Evolutionary conservation across 2,797 vertebrate genomes (phyloP).

Genomic region (Urosaurus nigricauda): DNA sequence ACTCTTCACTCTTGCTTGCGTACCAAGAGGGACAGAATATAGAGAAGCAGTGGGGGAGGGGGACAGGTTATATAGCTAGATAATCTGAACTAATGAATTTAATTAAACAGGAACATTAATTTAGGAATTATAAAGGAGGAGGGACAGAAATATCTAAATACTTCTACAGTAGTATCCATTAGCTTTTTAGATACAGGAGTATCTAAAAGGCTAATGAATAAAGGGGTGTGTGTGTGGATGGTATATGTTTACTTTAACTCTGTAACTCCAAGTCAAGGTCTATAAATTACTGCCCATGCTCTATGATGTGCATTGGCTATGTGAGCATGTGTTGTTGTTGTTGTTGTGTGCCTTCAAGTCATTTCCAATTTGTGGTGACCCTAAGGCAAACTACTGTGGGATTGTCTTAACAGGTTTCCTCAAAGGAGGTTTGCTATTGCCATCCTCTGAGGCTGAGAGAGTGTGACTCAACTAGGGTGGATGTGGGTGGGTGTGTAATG

Average conservation of each 20-base stretch:
- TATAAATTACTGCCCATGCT: background rate
- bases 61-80: conserved; percentile 67
- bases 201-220: background rate
- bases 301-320: background rate
- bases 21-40: conserved; percentile 75
- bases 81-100: conserved; percentile 80
- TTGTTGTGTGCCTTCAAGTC: background rate
- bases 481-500: too few species aligned
- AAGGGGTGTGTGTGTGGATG: accelerated
- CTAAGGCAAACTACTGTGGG: too few species aligned
- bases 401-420: too few species aligned
- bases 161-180: too few species aligned
- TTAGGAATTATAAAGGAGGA: conserved; percentile 64
- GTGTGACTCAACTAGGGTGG: too few species aligned
- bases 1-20: conserved; percentile 75
- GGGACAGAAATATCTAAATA: too few species aligned
- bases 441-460: too few species aligned
- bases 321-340: background rate
- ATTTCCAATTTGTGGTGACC: too few species aligned
- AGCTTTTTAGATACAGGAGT: conserved; percentile 34
- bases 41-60: conserved; percentile 67
- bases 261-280: background rate
- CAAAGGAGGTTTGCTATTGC: too few species aligned
- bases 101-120: conserved; percentile 79
- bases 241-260: background rate